These are phyloP conservation scores for Tipula vernalis DNA, from an alignment of 2,888 invertebrate species.

Conservation along the genomic window DNA sequence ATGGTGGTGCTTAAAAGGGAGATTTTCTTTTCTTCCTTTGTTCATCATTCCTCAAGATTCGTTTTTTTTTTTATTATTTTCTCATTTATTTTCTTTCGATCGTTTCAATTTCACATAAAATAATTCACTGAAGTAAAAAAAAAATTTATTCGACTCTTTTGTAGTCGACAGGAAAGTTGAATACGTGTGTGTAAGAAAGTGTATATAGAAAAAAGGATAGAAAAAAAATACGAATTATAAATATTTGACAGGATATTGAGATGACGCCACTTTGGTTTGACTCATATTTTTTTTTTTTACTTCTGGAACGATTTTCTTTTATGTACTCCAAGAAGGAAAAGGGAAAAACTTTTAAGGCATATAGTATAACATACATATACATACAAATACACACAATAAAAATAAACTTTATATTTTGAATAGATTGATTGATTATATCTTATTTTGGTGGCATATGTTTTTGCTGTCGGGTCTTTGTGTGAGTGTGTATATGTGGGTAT, in stretches of 20 bases:
- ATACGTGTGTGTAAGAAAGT: background rate
- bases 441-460: background rate
- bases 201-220: background rate
- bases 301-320: background rate
- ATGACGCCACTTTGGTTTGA: background rate
- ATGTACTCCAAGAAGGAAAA: background rate
- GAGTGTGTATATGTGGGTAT: background rate
- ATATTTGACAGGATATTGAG: slow-evolving; percentile 4
- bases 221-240: background rate
- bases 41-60: background rate
- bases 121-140: background rate
- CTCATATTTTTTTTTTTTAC: background rate
- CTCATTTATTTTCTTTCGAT: background rate
- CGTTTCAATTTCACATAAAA: background rate
- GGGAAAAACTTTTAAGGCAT: background rate
- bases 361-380: background rate
- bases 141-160: background rate
- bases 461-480: background rate
- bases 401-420: background rate
- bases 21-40: background rate
- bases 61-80: background rate
- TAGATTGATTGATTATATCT: slow-evolving; percentile 4
- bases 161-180: background rate
- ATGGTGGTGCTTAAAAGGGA: background rate
- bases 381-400: background rate